Evolutionary conservation across 1,140 invertebrate species (phyloP), one percentile per base, ranked within the genome.

Genomic region (Tenebrio molitor): DNA sequence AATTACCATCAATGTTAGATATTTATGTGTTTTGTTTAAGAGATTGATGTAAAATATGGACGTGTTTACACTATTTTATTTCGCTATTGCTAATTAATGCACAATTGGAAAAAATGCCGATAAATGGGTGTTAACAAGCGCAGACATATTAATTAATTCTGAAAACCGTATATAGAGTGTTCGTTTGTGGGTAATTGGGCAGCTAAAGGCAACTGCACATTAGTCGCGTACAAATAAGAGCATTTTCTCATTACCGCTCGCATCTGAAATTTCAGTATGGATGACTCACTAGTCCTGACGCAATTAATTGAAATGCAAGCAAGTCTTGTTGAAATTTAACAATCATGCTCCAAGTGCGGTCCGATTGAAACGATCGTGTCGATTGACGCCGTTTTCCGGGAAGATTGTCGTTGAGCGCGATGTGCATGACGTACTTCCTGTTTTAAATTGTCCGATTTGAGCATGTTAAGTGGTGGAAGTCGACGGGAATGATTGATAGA

Each of bases 41-140:
- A 58, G 50, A 58, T 58, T 58, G 50, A 58, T 58, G 23, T 58
- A 58, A 58, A 58, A 58, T 58, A 58, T 58, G 50, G 23, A 29
- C 50, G 23, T 58, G 50, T 58, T 58, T 58, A 58, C 50, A 58
- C 23, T 23, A 29, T 58, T 29, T 58, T 23, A 29, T 14, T 58
- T 58, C 17, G 50, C 50, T 58, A 14, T 50, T 50, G 44, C n/a
- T 58, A 29, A 58, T 58, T 58, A 58, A 58, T 29, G 23, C 50
- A 29, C 50, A 29, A 12, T 58, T n/a, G 50, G 50, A 29, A 58
- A 33, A 58, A 19, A 58, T 12, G 25, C 23, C n/a, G 19, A 6
- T 3, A 58, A 58, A 58, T 58, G 21, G 21, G 50, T 58, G 50
- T 58, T 29, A 58, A 10, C 50, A 25, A 58, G 10, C 7, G 17